Base-by-base conservation (phyloP, 2,888 invertebrate genomes). In the Kryphioiulus occultus region DNA sequence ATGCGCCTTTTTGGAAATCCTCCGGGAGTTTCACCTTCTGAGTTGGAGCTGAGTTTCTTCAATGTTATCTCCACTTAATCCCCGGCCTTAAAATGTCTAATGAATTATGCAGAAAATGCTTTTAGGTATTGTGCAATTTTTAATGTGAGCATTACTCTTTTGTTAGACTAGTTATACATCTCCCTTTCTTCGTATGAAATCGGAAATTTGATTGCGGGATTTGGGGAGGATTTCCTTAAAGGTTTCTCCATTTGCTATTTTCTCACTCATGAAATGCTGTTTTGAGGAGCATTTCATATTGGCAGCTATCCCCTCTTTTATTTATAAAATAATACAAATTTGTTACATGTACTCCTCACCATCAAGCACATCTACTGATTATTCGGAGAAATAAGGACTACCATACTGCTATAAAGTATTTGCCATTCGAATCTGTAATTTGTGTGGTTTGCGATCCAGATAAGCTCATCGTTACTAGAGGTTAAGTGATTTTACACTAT, bases 41-140 rank as follows among this genome's bases (percentile, higher is more conserved):
- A 22, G 12, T 68, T 59, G 2, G 68, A 10, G 68, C 68, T 26
- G 68, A 3, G 68, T 68, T 26, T 68, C 68, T 7, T 35, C 26
- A 26, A 22, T 68, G 68, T 26, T 68, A 68, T 26, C 68, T 68
- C 26, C 68, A 68, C 26, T 68, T 68, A 68, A 68, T 68, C 68
- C 26, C 26, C 68, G 22, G 68, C 26, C 68, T 68, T 68, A 68
- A 68, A 68, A 68, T 68, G 68, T 68, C 68, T 22, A 26, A 68
- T 68, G 26, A 68, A 68, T 68, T 22, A 68, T 68, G 68, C 68
- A 68, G 68, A 68, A 68, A 68, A 68, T 68, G 68, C 68, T 68
- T 68, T 68, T 10, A 68, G 68, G 26, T 22, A 68, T 68, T 26
- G 68, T 68, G 68, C 22, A 68, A 26, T 68, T 68, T 68, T 68